Conservation (phyloP, 2,113 vertebrate species). For the Forbesichthys papilliferus region DNA sequence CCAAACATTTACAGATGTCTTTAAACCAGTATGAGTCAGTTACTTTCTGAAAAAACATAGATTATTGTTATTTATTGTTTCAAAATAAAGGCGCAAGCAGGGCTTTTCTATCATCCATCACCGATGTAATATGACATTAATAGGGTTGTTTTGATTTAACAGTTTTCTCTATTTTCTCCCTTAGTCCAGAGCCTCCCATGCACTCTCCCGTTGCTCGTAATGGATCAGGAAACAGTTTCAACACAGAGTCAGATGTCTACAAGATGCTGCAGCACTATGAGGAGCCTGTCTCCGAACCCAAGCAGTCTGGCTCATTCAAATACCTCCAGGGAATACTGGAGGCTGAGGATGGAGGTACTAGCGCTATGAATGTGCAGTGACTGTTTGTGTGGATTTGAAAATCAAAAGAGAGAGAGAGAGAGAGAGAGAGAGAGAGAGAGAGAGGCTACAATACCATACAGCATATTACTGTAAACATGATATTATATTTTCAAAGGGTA, state of each 20-base stretch:
- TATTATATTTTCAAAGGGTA: too few species aligned
- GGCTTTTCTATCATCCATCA: conserved; percentile 12
- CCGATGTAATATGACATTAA: neutral
- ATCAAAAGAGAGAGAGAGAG: neutral
- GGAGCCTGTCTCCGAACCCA: conserved; percentile 84
- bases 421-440: neutral
- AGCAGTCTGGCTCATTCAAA: conserved; percentile 96
- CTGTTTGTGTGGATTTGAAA: neutral
- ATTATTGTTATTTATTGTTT: neutral
- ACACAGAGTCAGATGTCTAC: conserved; percentile 91
- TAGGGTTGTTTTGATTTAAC: conserved; percentile 8
- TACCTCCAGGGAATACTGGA: conserved; percentile 95
- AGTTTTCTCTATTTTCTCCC: conserved; percentile 34
- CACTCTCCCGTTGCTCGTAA: conserved; percentile 76
- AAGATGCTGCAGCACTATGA: conserved; percentile 91
- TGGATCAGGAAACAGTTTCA: conserved; percentile 69
- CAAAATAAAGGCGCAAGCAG: neutral
- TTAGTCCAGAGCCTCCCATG: conserved; percentile 80
- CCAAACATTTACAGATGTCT: neutral
- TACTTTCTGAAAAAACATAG: neutral
- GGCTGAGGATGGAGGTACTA: conserved; percentile 88
- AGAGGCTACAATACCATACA: too few species aligned
- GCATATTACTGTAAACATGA: too few species aligned
- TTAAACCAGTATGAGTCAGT: neutral
- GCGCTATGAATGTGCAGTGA: neutral